Base-by-base conservation (phyloP, 2,888 invertebrate genomes). In the Drosophila prolongata region DNA sequence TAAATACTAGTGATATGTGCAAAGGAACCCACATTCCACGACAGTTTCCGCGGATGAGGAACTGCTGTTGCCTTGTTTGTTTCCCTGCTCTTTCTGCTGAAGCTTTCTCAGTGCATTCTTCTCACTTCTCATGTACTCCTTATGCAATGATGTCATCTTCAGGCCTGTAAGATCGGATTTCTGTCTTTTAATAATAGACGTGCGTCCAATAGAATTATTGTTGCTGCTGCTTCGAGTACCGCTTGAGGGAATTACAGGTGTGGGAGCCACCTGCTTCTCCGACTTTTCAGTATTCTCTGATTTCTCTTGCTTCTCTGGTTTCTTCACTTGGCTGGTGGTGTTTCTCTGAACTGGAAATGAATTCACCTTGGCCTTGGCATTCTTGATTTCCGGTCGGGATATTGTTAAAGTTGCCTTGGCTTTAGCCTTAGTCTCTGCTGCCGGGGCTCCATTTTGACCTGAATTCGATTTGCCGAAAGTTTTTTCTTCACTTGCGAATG, bases 91-190 rank as follows among this genome's bases (percentile, higher is more conserved):
- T 64, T 75, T 79, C 13, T 84, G 81, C 42, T 86, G 87, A 10
- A 68, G 71, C 54, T 88, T 88, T 40, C 89, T 77, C 43, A 80
- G 42, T 0, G 90, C 90, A 14, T 90, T 81, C 79, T 92, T 92
- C 73, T 92, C 92, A 64, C 90, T 92, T 0, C 92, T 88, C 89
- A 92, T 91, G 64, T 91, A 92, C 64, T 92, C 92, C 74, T 92
- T 92, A 68, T 92, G 92, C 46, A 92, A 62, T 0, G 91, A 91
- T 1, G 91, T 92, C 77, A 93, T 93, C 89, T 93, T 94, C 0
- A 94, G 88, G 0, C 94, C 94, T 1, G 95, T 94, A 0, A 94
- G 93, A 77, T 95, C 94, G 0, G 94, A 95, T 80, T 94, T 95
- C 78, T 95, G 95, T 1, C 94, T 81, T 66, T 92, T 92, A 6